phyloP scores from a whole-genome alignment of 2,113 vertebrate genomes.

The Mormyrus lacerda region DNA sequence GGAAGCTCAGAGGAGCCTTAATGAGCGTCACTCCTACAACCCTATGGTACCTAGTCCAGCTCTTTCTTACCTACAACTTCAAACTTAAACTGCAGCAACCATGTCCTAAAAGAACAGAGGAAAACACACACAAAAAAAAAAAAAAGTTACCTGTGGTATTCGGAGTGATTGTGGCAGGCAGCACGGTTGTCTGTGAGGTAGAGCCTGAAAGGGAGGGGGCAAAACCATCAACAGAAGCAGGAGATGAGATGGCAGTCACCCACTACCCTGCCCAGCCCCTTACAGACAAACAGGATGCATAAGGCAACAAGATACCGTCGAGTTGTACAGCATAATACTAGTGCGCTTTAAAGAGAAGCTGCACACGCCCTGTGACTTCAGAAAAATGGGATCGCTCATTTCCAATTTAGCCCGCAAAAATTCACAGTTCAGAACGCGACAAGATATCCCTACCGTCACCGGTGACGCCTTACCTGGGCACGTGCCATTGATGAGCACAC shows the following conservation, averaged over 20 bases:
- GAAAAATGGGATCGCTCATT: neutral
- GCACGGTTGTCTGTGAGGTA: neutral
- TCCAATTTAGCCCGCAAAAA: neutral
- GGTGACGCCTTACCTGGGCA: neutral
- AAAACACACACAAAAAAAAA: neutral
- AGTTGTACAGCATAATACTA: neutral
- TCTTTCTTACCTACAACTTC: neutral
- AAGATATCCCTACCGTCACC: neutral
- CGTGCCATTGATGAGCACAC: neutral
- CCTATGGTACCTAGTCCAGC: neutral
- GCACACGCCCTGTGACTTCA: neutral
- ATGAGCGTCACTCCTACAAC: neutral
- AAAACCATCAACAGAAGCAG: neutral
- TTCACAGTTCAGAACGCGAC: neutral
- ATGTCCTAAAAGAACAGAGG: neutral
- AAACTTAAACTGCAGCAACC: neutral
- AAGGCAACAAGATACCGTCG: neutral
- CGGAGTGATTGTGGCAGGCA: neutral
- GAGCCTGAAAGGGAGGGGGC: neutral
- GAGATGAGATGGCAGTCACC: neutral
- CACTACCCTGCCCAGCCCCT: neutral
- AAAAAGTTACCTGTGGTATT: neutral
- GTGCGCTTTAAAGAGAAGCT: neutral
- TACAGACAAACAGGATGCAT: neutral
- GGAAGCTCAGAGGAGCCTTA: neutral